A percentile compares a stretch with the other conserved stretches of the same genome.
Conservation (phyloP, 2,797 vertebrate species). For the Carapus acus region DNA sequence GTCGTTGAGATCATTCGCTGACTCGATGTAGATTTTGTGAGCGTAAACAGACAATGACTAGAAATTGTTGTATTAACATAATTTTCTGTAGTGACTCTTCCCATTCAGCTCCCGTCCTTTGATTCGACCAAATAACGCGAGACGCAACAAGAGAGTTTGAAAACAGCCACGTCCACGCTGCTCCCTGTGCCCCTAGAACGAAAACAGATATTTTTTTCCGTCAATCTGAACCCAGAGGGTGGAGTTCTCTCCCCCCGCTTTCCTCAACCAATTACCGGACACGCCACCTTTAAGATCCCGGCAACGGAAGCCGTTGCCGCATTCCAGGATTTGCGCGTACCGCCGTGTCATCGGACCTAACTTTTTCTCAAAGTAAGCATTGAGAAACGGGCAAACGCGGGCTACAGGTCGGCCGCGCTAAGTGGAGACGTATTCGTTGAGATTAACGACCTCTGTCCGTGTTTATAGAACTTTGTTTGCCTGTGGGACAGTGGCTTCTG, state of each 20-base stretch:
- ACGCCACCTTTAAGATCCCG: conserved; percentile 57
- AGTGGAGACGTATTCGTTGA: background rate
- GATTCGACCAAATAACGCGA: too few relatives aligned
- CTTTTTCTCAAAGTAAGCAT: background rate
- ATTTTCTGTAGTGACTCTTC: too few relatives aligned
- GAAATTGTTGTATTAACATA: too few relatives aligned
- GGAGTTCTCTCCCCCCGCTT: conserved; percentile 49
- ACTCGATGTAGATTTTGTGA: too few relatives aligned
- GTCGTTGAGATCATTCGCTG: too few relatives aligned
- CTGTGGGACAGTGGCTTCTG: background rate
- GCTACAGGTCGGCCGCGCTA: background rate
- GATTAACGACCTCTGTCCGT: conserved; percentile 6
- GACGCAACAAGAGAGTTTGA: too few relatives aligned
- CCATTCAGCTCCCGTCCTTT: too few relatives aligned
- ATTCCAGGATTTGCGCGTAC: conserved; percentile 40
- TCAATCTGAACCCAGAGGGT: conserved; percentile 35
- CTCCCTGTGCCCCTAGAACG: too few relatives aligned
- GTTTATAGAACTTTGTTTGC: background rate
- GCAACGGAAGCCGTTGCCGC: conserved; percentile 50
- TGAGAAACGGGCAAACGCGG: background rate
- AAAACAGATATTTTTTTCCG: too few relatives aligned
- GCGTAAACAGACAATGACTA: too few relatives aligned
- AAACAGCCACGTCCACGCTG: too few relatives aligned
- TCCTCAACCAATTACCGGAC: conserved; percentile 52
- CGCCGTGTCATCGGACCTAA: background rate